phyloP scores from a whole-genome alignment of 2,797 vertebrate genomes.

The Micromesistius poutassou region DNA sequence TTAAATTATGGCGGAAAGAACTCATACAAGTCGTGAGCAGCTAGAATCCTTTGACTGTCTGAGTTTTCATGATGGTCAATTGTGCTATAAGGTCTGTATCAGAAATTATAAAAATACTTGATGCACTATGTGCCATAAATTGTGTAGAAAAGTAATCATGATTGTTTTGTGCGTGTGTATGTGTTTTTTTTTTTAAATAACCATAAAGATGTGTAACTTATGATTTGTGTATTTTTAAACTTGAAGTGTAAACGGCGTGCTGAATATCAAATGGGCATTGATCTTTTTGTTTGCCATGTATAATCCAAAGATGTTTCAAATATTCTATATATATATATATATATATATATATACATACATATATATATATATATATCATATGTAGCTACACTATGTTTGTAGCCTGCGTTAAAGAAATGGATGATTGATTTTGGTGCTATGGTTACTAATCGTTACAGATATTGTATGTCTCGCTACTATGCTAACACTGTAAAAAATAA shows the following conservation, averaged over 20 bases:
- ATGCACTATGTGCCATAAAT: conserved; percentile 88
- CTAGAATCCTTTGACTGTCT: conserved; percentile 71
- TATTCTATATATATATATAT: conserved; percentile 21
- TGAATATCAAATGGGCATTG: conserved; percentile 63
- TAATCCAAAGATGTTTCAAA: conserved; percentile 77
- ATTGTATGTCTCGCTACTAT: conserved; percentile 60
- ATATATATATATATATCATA: conserved; percentile 27
- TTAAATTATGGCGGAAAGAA: conserved; percentile 32
- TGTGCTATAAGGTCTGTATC: conserved; percentile 88
- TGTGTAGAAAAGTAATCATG: conserved; percentile 74
- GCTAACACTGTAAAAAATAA: conserved; percentile 65
- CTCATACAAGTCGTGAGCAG: conserved; percentile 66
- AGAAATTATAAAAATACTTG: conserved; percentile 82
- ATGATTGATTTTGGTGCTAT: conserved; percentile 70
- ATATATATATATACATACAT: conserved; percentile 16
- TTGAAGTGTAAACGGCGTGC: conserved; percentile 69
- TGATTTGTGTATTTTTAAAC: conserved; percentile 77
- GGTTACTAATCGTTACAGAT: conserved; percentile 58
- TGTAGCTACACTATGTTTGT: conserved; percentile 59
- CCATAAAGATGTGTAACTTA: conserved; percentile 80
- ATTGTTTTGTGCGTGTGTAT: conserved; percentile 14
- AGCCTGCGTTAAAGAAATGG: conserved; percentile 58
- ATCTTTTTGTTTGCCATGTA: conserved; percentile 63
- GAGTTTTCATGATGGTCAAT: conserved; percentile 62
- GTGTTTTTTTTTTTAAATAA: conserved; percentile 62